These are phyloP conservation scores for Nymphalis c-album DNA, from an alignment of 2,888 invertebrate species.

Conservation along the genomic window DNA sequence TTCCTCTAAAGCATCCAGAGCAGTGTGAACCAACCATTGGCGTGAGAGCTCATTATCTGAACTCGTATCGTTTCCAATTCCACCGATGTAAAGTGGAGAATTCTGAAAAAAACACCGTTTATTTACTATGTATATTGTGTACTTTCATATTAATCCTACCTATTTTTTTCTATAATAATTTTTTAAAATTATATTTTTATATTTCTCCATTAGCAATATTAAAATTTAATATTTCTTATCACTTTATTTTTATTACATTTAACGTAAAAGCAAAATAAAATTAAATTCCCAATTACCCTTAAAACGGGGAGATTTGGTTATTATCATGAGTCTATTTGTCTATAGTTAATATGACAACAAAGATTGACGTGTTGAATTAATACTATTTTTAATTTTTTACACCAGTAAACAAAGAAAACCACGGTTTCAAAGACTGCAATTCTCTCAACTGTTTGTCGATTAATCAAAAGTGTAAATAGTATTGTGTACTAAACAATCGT, in stretches of 20 bases:
- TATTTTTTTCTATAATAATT: too few species aligned
- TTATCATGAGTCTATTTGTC: constrained; percentile 18
- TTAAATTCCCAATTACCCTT: too few species aligned
- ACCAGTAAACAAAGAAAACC: constrained; percentile 22
- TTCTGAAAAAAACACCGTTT: too few species aligned
- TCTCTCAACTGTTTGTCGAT: background rate
- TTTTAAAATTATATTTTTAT: too few species aligned
- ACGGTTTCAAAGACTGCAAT: background rate
- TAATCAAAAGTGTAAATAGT: constrained; percentile 1
- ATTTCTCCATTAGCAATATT: too few species aligned
- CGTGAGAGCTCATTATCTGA: constrained; percentile 92
- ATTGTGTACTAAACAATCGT: constrained; percentile 9
- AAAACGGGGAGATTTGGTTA: too few species aligned
- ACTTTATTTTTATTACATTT: too few species aligned
- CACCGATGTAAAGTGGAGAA: constrained; percentile 92
- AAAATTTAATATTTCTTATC: too few species aligned
- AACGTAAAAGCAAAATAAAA: too few species aligned
- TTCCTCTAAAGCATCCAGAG: constrained; percentile 94
- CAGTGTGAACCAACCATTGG: constrained; percentile 96
- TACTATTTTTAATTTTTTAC: constrained; percentile 7
- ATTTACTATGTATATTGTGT: too few species aligned
- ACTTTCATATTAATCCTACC: too few species aligned
- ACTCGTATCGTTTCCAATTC: constrained; percentile 79
- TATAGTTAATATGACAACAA: constrained; percentile 33
- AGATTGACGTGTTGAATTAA: constrained; percentile 34